These are phyloP conservation scores for Thalassoma bifasciatum DNA, from an alignment of 2,113 vertebrate species.

Conservation along the genomic window DNA sequence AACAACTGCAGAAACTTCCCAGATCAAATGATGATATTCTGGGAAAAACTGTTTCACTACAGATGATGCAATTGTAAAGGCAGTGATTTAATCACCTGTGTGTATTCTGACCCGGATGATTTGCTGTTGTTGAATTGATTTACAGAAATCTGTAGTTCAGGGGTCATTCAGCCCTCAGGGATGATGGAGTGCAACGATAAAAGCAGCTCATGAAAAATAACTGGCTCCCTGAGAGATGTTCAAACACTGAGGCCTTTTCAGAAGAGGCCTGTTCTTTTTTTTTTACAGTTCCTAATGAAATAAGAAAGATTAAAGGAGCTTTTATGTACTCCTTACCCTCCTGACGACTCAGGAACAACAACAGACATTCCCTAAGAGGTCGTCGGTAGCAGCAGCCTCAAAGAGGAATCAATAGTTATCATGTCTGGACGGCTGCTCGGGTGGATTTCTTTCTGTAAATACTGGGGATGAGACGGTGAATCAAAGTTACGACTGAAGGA, in stretches of 20 bases:
- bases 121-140: neutral
- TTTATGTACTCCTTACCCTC: conserved; percentile 52
- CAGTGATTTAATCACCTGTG: no score
- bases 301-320: conserved; percentile 53
- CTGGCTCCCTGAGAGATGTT: conserved; percentile 12
- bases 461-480: conserved; percentile 28
- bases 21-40: no score
- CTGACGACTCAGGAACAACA: conserved; percentile 17
- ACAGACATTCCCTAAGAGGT: conserved; percentile 46
- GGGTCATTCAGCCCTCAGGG: conserved; percentile 11
- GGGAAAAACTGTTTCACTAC: no score
- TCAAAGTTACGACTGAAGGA: conserved; percentile 24
- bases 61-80: no score
- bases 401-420: conserved; percentile 61
- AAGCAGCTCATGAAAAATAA: conserved; percentile 53
- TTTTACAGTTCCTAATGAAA: conserved; percentile 54
- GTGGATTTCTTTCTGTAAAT: conserved; percentile 42
- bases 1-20: no score
- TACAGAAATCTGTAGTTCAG: conserved; percentile 16
- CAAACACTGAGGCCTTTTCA: conserved; percentile 23
- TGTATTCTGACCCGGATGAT: neutral
- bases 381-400: conserved; percentile 17
- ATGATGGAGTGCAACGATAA: conserved; percentile 15
- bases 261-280: conserved; percentile 37
- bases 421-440: neutral